phyloP scores from a whole-genome alignment of 2,797 vertebrate genomes.

The Spea hammondii region DNA sequence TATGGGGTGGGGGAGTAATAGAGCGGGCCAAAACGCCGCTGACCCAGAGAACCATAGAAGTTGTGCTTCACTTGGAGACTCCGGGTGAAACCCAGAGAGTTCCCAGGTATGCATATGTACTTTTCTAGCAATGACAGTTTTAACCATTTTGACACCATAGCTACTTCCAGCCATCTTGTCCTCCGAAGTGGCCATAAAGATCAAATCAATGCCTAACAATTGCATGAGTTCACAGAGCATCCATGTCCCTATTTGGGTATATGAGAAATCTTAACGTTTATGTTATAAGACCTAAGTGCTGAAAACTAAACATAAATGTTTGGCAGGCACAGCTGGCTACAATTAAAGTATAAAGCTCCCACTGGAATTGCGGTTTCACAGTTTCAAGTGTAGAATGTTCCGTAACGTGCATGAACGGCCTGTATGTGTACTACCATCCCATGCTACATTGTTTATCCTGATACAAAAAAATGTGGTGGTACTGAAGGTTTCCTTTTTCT shows the following conservation, averaged over 20 bases:
- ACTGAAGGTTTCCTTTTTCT: too few relatives aligned
- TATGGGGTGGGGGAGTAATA: too few relatives aligned
- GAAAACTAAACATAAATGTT: constrained; percentile 65
- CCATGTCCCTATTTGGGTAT: constrained; percentile 63
- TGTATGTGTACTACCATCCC: constrained; percentile 15
- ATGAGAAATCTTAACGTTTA: constrained; percentile 67
- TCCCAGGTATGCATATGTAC: too few relatives aligned
- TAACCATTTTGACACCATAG: too few relatives aligned
- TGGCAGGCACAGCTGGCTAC: constrained; percentile 76
- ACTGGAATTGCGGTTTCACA: constrained; percentile 15
- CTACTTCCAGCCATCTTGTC: too few relatives aligned
- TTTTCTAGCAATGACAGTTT: too few relatives aligned
- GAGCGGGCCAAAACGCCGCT: too few relatives aligned
- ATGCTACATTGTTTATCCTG: neutral
- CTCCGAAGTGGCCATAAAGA: too few relatives aligned
- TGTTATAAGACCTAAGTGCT: constrained; percentile 70
- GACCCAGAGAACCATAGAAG: too few relatives aligned
- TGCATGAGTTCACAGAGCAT: constrained; percentile 34
- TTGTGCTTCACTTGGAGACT: too few relatives aligned
- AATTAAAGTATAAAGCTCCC: constrained; percentile 34
- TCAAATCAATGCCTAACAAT: too few relatives aligned
- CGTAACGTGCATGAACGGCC: neutral
- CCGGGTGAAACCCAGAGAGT: too few relatives aligned
- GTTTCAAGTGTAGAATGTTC: constrained; percentile 37
- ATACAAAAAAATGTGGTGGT: neutral